A percentile compares a stretch with the other conserved stretches of the same genome.
Conservation (phyloP, 2,888 invertebrate genomes). For the Drosophila nigricruria region DNA sequence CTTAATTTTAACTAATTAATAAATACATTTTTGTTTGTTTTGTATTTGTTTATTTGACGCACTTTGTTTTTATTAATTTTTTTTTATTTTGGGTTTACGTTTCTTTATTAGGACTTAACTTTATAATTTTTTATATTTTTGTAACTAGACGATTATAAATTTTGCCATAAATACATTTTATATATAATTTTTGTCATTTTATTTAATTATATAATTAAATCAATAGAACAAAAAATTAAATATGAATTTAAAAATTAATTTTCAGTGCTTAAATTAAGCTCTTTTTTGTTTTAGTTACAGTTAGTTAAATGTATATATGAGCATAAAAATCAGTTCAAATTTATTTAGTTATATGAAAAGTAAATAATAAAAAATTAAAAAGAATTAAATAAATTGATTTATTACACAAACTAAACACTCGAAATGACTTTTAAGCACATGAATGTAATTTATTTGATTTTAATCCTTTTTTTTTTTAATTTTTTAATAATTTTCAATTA, state of each 20-base stretch:
- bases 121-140: slow-evolving; percentile 31
- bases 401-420: neutral
- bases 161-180: slow-evolving; percentile 47
- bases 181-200: neutral
- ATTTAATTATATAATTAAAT: neutral
- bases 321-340: neutral
- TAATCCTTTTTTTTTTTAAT: neutral
- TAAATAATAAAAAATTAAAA: neutral
- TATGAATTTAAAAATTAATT: neutral
- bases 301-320: neutral
- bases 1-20: slow-evolving; percentile 10
- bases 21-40: slow-evolving; percentile 29
- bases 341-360: neutral
- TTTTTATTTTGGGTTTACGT: slow-evolving; percentile 7
- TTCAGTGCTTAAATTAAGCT: slow-evolving; percentile 4
- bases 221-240: slow-evolving; percentile 3
- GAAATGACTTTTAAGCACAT: neutral
- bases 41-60: slow-evolving; percentile 24
- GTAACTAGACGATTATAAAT: slow-evolving; percentile 77
- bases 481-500: neutral
- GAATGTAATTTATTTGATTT: neutral
- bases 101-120: slow-evolving; percentile 19
- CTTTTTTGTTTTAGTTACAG: neutral
- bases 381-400: neutral
- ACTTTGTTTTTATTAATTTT: slow-evolving; percentile 15